Evolutionary conservation across 2,888 invertebrate genomes (phyloP).

Genomic region (Apomyelois bistriatella): DNA sequence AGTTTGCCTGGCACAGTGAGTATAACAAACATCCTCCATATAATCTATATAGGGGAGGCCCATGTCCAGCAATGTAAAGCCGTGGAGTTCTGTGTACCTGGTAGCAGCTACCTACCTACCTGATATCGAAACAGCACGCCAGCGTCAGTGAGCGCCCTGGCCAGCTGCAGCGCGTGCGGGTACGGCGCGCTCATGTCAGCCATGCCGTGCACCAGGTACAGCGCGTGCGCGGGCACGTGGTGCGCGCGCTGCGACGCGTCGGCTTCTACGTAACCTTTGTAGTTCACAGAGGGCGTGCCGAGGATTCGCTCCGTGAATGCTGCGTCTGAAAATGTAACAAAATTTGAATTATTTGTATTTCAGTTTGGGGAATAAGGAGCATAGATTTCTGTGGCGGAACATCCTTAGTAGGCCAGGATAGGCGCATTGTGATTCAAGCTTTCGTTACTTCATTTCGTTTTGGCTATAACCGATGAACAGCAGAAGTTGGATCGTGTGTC

Average conservation of each 20-base stretch:
- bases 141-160: constrained; percentile 91
- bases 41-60: no score
- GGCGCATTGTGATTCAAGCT: no score
- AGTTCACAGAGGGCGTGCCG: constrained; percentile 92
- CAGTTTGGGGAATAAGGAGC: no score
- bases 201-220: constrained; percentile 95
- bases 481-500: no score
- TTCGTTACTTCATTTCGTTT: no score
- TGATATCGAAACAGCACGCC: constrained; percentile 95
- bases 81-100: no score
- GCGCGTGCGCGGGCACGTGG: constrained; percentile 92
- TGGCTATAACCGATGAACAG: no score
- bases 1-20: no score
- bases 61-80: no score
- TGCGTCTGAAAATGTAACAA: constrained; percentile 83
- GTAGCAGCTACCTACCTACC: constrained; percentile 70
- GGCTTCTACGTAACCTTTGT: constrained; percentile 94
- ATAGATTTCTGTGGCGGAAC: no score
- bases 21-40: no score
- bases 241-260: constrained; percentile 93
- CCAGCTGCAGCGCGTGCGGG: constrained; percentile 94
- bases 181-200: constrained; percentile 96
- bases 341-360: not conserved
- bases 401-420: no score
- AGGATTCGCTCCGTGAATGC: constrained; percentile 97